Evolutionary conservation across 2,888 invertebrate species (phyloP), one percentile per base, ranked within the genome.

Genomic region (Caenorhabditis sp.): DNA sequence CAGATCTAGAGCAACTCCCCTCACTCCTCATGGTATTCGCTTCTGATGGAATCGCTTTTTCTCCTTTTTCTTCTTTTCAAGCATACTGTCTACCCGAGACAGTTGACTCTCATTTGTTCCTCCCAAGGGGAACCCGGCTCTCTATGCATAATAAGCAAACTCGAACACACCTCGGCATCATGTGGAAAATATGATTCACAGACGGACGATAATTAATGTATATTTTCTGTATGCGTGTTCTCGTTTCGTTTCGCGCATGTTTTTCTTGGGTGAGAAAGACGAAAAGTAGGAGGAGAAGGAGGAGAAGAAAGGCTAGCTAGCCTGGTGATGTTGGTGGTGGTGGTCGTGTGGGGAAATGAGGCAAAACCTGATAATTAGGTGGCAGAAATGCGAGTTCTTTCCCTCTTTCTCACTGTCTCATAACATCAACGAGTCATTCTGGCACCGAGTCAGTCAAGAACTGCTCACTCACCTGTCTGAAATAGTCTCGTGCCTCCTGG

Each of bases 401-500:
- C n/a, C n/a, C n/a, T n/a, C n/a, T n/a, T n/a, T n/a, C n/a, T n/a
- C n/a, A n/a, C n/a, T n/a, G n/a, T n/a, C n/a, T n/a, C n/a, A n/a
- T n/a, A n/a, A n/a, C n/a, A n/a, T n/a, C n/a, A n/a, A n/a, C n/a
- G n/a, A n/a, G n/a, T n/a, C n/a, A n/a, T n/a, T n/a, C n/a, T n/a
- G n/a, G 11, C 40, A 13, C 6, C 40, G 40, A 40, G 40, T 22
- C 53, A 32, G 4, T 32, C 32, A 32, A 9, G 4, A 35, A n/a
- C 35, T 0, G 26, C 6, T 15, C 26, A 67, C 72, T 58, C 28
- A 84, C 85, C 77, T 80, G 80, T 40, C 65, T 62, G 37, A 74
- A 85, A 44, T 80, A 82, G 28, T 85, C 85, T 18, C 82, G 58
- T 5, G 85, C 85, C 18, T 85, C 85, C 40, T 82, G 72, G 1